phyloP scores from a whole-genome alignment of 2,888 invertebrate genomes.

The Orgyia antiqua region DNA sequence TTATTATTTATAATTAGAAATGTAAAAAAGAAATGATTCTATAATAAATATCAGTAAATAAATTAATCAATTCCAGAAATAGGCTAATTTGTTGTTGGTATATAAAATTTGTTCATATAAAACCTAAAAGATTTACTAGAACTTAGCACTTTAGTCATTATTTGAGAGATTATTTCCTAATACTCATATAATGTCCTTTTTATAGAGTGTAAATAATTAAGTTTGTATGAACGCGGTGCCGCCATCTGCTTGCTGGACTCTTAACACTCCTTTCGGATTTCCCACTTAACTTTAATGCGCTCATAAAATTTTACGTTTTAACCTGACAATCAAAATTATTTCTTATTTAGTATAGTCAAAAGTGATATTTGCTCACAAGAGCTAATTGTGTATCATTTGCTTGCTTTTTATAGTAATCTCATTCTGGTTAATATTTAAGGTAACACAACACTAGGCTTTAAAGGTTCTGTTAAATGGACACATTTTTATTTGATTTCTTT shows the following conservation, averaged over 20 bases:
- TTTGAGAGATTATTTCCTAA: conserved; percentile 66
- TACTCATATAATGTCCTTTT: conserved; percentile 73
- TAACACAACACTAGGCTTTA: conserved; percentile 44
- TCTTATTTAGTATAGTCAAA: conserved; percentile 35
- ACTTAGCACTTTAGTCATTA: too few species aligned
- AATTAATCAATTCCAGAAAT: too few species aligned
- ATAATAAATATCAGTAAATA: too few species aligned
- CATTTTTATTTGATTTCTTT: conserved; percentile 42
- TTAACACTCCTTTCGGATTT: conserved; percentile 75
- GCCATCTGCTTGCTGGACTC: conserved; percentile 63
- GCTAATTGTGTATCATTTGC: conserved; percentile 50
- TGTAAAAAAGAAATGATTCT: too few species aligned
- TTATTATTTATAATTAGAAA: too few species aligned
- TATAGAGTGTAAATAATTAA: conserved; percentile 78
- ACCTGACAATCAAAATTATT: conserved; percentile 29
- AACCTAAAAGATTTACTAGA: too few species aligned
- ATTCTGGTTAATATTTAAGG: conserved; percentile 39
- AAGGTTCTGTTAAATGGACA: conserved; percentile 29
- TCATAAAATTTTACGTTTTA: conserved; percentile 66
- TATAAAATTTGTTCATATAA: too few species aligned
- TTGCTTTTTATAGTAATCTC: conserved; percentile 51
- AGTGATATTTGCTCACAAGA: conserved; percentile 31
- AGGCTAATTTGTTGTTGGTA: too few species aligned
- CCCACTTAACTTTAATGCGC: conserved; percentile 75
- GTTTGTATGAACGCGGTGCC: conserved; percentile 68